Evolutionary conservation across 2,888 invertebrate species (phyloP).

Genomic region (Craniophora ligustri): DNA sequence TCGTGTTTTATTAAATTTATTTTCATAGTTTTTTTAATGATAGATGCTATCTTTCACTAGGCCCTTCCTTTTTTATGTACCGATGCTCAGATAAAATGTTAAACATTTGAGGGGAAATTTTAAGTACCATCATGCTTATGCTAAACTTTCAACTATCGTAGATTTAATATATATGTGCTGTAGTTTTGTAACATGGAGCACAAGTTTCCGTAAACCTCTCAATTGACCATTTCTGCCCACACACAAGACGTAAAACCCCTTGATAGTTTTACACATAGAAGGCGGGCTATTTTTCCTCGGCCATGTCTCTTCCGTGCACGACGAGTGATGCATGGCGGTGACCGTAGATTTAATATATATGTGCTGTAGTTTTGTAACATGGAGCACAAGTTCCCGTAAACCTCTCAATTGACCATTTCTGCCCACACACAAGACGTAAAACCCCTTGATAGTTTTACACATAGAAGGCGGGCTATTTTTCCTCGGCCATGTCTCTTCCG

Average conservation of each 20-base stretch:
- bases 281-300: constrained; percentile 28
- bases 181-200: no score
- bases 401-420: constrained; percentile 1
- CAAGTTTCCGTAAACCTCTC: not conserved
- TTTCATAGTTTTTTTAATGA: constrained; percentile 9
- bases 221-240: not conserved
- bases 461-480: constrained; percentile 29
- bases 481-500: constrained; percentile 33
- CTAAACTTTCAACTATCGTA: not conserved
- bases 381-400: no score
- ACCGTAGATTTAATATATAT: no score
- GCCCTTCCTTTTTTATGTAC: constrained; percentile 2
- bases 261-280: constrained; percentile 13
- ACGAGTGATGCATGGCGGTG: constrained; percentile 41
- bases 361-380: no score
- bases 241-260: constrained; percentile 5
- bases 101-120: not conserved
- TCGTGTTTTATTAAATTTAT: constrained; percentile 22
- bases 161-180: no score
- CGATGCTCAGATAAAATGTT: not conserved
- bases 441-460: constrained; percentile 4
- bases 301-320: constrained; percentile 39
- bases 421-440: constrained; percentile 5
- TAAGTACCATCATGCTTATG: no score
- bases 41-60: constrained; percentile 1